Evolutionary conservation across 2,888 invertebrate species (phyloP), one percentile per base, ranked within the genome.

Genomic region (Acleris holmiana): DNA sequence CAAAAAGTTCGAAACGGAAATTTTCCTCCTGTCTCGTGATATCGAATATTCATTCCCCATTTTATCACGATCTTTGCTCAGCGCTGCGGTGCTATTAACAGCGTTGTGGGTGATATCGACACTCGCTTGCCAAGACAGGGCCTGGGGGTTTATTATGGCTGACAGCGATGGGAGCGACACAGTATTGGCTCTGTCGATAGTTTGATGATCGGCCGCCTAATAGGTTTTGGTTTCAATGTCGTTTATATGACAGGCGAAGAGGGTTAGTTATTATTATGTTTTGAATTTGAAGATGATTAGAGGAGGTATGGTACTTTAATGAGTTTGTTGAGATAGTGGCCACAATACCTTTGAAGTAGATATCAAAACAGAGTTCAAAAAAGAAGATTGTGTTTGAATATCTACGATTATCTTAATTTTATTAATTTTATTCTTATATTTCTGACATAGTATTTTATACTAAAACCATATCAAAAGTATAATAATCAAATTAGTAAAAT

Each of bases 1-100:
- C 35, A 35, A 35, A 35, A 0, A 13, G 13, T 13, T 13, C 4
- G 35, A 13, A 13, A 29, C 10, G 10, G 29, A 35, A 13, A 1
- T 35, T 13, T 35, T 4, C 13, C 13, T 13, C 13, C 4, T 13
- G 10, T 35, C 35, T 35, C 13, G 13, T 35, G 35, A 35, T 51
- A 71, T 72, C 71, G 70, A 68, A 71, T 73, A 71, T 72, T 49
- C 48, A 35, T 35, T 35, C 13, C 53, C 60, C 67, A 68, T 68
- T 66, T 62, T 61, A 67, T 66, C 67, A 55, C 65, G 67, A 73
- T 51, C 71, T 66, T 63, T 8, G 41, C 58, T 29, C 29, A 8
- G 35, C 35, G 10, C 35, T 10, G 35, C 35, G 35, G 35, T 35
- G 61, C 67, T 73, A 69, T 64, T 68, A 71, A 71, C 67, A 44